phyloP scores from a whole-genome alignment of 2,797 vertebrate genomes.

The Acanthis flammea region DNA sequence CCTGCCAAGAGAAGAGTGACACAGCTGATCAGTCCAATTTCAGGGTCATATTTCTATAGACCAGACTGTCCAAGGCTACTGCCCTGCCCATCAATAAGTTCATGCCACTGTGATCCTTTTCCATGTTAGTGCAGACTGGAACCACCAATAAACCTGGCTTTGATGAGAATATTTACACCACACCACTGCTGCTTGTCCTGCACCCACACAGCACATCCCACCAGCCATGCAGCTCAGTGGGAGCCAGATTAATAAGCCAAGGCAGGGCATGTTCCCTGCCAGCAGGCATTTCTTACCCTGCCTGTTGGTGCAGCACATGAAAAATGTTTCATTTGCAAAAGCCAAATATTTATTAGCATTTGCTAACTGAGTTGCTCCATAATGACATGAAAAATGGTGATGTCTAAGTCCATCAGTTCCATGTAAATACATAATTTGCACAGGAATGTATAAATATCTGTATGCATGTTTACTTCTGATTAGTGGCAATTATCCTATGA shows the following conservation, averaged over 20 bases:
- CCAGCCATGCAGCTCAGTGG: accelerated
- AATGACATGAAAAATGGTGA: conserved; percentile 27
- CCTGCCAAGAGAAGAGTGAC: background rate
- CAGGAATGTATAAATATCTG: conserved; percentile 37
- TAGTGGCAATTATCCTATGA: conserved; percentile 55
- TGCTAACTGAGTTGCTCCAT: background rate
- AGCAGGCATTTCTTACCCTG: background rate
- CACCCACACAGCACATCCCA: background rate
- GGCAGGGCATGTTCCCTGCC: background rate
- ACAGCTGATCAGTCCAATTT: background rate
- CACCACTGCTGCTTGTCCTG: background rate
- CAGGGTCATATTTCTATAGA: background rate
- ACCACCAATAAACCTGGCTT: background rate
- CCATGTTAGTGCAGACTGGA: background rate
- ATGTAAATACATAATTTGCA: conserved; percentile 64
- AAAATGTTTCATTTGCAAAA: background rate
- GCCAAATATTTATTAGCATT: conserved; percentile 38
- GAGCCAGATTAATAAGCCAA: background rate
- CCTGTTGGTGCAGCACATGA: background rate
- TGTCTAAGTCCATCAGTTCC: conserved; percentile 40
- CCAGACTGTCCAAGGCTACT: background rate
- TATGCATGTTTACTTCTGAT: conserved; percentile 58
- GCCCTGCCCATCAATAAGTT: background rate
- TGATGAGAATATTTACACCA: background rate
- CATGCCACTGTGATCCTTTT: background rate